These are phyloP conservation scores for Agonopterix heracliana DNA, from an alignment of 2,888 invertebrate genomes.

Conservation along the genomic window DNA sequence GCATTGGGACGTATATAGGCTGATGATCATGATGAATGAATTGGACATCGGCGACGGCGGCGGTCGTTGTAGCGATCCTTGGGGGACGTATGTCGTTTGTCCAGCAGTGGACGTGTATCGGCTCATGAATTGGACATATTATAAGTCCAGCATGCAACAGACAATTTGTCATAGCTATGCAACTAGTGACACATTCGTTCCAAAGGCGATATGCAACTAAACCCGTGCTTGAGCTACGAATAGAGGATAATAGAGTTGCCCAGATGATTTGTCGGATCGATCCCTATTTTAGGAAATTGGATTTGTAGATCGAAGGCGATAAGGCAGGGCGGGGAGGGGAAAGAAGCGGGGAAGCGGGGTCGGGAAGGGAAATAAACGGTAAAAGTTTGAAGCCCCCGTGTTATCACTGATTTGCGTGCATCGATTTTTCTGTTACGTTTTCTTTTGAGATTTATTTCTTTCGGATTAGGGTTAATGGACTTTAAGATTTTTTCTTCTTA, in stretches of 20 bases:
- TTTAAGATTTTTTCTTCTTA: background rate
- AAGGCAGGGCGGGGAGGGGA: slow-evolving; percentile 38
- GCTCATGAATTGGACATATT: background rate
- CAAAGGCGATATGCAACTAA: too few species aligned
- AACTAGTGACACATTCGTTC: too few species aligned
- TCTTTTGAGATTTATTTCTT: slow-evolving; percentile 44
- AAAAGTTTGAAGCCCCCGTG: slow-evolving; percentile 55
- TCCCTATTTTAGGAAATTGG: slow-evolving; percentile 76
- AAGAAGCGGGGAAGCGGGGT: slow-evolving; percentile 14
- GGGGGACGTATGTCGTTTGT: too few species aligned
- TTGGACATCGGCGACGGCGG: too few species aligned
- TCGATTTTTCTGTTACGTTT: slow-evolving; percentile 45
- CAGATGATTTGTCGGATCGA: slow-evolving; percentile 77
- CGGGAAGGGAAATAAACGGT: slow-evolving; percentile 42
- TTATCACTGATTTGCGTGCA: slow-evolving; percentile 73
- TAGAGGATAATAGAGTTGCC: slow-evolving; percentile 58
- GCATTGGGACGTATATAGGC: too few species aligned
- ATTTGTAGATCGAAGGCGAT: slow-evolving; percentile 74
- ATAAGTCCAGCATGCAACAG: background rate
- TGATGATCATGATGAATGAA: too few species aligned
- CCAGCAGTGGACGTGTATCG: too few species aligned
- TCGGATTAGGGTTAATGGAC: slow-evolving; percentile 3
- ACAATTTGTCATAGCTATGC: too few species aligned
- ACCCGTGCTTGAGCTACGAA: slow-evolving; percentile 3
- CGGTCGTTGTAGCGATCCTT: too few species aligned